phyloP scores from a whole-genome alignment of 2,797 vertebrate genomes.

The Cichlasoma orientale region DNA sequence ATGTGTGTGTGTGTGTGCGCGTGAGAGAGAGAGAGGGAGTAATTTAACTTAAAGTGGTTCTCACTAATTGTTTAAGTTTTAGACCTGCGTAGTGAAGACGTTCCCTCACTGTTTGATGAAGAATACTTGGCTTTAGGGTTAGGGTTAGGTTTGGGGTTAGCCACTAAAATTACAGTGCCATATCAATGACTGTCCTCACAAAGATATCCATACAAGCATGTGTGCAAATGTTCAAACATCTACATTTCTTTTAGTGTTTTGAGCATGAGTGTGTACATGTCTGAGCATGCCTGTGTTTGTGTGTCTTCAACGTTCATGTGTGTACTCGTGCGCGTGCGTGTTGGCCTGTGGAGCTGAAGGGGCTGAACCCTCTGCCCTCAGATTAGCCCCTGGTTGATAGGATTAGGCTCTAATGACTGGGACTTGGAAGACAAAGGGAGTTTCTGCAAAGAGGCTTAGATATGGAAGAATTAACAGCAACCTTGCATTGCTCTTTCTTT shows the following conservation, averaged over 20 bases:
- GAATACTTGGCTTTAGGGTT: not conserved
- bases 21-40: not conserved
- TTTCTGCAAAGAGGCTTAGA: conserved; percentile 99
- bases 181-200: not conserved
- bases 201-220: not conserved
- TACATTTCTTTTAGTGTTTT: not conserved
- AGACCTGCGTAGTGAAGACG: too few species aligned
- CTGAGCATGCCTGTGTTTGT: not conserved
- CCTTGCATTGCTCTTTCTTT: conserved; percentile 84
- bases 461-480: conserved; percentile 99
- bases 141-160: not conserved
- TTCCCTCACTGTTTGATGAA: not conserved
- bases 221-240: not conserved
- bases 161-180: not conserved
- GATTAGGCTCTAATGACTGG: conserved; percentile 99
- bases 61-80: not conserved
- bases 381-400: conserved; percentile 99
- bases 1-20: not conserved
- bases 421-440: conserved; percentile 99
- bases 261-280: not conserved
- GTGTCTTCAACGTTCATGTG: conserved; percentile 16
- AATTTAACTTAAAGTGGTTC: not conserved
- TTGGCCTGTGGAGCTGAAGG: conserved; percentile 69
- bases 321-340: conserved; percentile 46
- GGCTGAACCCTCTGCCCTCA: conserved; percentile 91